A percentile compares a stretch with the other conserved stretches of the same genome.
Conservation (phyloP, 2,113 vertebrate species). For the Candoia aspera region DNA sequence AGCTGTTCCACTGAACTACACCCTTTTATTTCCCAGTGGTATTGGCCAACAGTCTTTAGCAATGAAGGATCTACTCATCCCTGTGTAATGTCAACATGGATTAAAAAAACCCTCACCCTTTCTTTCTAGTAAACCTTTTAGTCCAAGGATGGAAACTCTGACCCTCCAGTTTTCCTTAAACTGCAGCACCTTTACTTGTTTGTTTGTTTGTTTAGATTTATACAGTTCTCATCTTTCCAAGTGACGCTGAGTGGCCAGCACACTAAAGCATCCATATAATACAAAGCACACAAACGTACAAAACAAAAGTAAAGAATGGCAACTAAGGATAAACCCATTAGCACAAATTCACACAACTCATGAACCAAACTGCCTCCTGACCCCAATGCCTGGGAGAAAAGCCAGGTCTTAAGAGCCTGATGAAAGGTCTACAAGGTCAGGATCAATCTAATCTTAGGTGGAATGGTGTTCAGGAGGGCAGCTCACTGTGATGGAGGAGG, state of each 20-base stretch:
- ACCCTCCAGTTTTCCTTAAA: not conserved
- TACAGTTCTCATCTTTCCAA: not conserved
- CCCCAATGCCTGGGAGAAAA: not conserved
- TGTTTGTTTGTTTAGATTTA: not conserved
- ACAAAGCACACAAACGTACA: not conserved
- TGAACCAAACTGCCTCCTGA: not conserved
- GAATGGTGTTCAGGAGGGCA: not conserved
- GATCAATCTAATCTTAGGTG: not conserved
- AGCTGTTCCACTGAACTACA: not conserved
- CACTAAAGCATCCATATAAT: not conserved
- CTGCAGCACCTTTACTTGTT: not conserved
- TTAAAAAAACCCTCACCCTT: not conserved
- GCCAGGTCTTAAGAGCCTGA: too few relatives aligned
- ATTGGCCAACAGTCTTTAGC: not conserved
- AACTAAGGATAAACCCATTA: not conserved
- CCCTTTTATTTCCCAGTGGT: not conserved
- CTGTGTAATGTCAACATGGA: not conserved
- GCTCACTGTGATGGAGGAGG: not conserved
- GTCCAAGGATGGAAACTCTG: not conserved
- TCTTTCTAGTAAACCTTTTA: not conserved
- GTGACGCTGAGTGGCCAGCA: not conserved
- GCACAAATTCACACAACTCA: not conserved
- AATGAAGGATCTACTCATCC: not conserved
- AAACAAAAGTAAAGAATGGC: not conserved
- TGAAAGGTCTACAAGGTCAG: not conserved